These are phyloP conservation scores for Pheosia tremula DNA, from an alignment of 2,888 invertebrate genomes.

Conservation along the genomic window DNA sequence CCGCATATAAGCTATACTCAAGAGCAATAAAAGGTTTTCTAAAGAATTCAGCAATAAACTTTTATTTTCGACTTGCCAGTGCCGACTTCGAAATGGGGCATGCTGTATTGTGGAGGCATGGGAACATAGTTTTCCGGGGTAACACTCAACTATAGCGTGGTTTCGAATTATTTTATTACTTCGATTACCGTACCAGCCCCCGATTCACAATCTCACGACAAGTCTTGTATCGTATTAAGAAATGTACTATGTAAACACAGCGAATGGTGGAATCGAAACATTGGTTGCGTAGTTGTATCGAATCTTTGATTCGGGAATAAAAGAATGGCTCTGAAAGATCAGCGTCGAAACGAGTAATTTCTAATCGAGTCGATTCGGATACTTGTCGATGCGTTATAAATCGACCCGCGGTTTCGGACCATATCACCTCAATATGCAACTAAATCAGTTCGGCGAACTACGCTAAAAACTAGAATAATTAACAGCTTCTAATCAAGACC, in stretches of 20 bases:
- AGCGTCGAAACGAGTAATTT: too few species aligned
- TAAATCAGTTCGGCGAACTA: not conserved
- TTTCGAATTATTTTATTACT: not conserved
- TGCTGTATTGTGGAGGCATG: constrained; percentile 29
- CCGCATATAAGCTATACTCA: constrained; percentile 26
- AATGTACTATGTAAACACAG: too few species aligned
- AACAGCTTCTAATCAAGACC: not conserved
- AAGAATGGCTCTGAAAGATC: too few species aligned
- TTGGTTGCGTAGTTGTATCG: too few species aligned
- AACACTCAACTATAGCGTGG: constrained; percentile 15
- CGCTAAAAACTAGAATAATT: not conserved
- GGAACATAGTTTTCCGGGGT: constrained; percentile 16
- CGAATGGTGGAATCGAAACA: too few species aligned
- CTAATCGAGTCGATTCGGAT: too few species aligned
- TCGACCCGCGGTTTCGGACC: too few species aligned
- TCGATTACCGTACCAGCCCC: too few species aligned
- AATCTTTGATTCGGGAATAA: too few species aligned
- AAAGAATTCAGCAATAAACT: constrained; percentile 32
- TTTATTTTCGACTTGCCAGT: constrained; percentile 16
- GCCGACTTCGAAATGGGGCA: constrained; percentile 29
- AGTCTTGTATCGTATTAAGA: too few species aligned
- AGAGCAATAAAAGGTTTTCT: constrained; percentile 23
- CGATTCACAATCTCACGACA: too few species aligned
- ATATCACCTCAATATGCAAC: not conserved
- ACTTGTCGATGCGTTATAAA: too few species aligned